phyloP scores from a whole-genome alignment of 2,113 vertebrate species.

The Struthidea cinerea region DNA sequence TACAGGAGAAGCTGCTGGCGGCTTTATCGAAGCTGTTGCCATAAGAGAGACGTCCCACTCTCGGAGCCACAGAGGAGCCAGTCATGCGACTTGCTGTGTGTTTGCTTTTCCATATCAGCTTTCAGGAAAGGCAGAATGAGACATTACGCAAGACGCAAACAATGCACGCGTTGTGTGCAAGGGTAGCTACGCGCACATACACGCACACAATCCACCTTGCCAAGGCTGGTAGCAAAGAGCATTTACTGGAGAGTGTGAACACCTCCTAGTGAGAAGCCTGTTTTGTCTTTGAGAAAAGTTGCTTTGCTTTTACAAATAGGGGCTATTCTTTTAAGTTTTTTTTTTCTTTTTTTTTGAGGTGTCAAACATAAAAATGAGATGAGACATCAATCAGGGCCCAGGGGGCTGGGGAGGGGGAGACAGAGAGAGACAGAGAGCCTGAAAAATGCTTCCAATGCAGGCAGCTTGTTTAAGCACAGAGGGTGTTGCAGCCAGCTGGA shows the following conservation, averaged over 20 bases:
- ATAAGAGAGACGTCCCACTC: background rate
- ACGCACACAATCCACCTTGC: background rate
- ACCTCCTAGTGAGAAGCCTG: background rate
- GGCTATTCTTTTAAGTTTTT: background rate
- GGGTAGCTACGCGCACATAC: background rate
- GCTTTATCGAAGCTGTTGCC: background rate
- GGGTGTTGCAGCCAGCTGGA: background rate
- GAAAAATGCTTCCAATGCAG: conserved; percentile 28
- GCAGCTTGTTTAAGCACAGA: conserved; percentile 7
- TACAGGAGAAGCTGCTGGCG: background rate
- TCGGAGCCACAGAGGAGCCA: background rate
- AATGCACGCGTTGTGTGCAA: accelerated
- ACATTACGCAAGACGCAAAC: background rate
- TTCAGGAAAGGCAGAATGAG: background rate
- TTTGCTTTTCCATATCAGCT: background rate
- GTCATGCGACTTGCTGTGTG: accelerated
- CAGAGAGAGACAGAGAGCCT: background rate
- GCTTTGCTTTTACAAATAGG: conserved; percentile 7
- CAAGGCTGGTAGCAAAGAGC: background rate
- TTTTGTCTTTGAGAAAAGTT: conserved; percentile 2
- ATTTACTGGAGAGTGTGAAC: background rate
- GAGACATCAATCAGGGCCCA: background rate
- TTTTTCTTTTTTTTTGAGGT: background rate
- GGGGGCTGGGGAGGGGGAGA: background rate
- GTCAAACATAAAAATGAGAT: conserved; percentile 35